Percentiles rank a stretch among this genome's conserved stretches.
These are phyloP conservation scores for Hyposmocoma kahamanoa DNA, from an alignment of 1,140 invertebrate genomes.

Conservation along the genomic window DNA sequence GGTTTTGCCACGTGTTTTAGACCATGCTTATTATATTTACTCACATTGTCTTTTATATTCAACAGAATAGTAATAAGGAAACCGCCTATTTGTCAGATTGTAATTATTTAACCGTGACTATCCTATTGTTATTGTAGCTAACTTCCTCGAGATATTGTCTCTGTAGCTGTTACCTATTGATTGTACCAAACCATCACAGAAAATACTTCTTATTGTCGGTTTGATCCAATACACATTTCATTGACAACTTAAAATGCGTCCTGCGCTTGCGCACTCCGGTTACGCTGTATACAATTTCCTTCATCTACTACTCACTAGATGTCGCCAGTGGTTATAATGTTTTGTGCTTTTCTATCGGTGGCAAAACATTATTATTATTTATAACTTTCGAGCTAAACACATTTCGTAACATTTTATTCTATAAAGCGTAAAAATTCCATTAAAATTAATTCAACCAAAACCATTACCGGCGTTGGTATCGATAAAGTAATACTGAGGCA, in stretches of 20 bases:
- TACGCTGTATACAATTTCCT: not conserved
- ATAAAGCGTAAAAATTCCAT: constrained; percentile 69
- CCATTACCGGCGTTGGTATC: constrained; percentile 66
- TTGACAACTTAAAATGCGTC: too few relatives aligned
- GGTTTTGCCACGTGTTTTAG: too few relatives aligned
- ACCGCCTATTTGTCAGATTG: constrained; percentile 49
- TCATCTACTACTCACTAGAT: constrained; percentile 29
- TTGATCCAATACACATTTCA: too few relatives aligned
- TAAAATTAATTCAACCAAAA: constrained; percentile 72
- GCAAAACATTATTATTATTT: constrained; percentile 37
- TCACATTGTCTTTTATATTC: not conserved
- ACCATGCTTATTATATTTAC: too few relatives aligned
- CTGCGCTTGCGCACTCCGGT: constrained; percentile 45
- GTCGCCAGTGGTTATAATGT: constrained; percentile 30
- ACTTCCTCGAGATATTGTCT: constrained; percentile 57
- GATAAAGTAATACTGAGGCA: constrained; percentile 66
- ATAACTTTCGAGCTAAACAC: constrained; percentile 52
- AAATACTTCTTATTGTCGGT: too few relatives aligned
- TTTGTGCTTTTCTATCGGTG: not conserved
- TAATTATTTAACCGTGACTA: constrained; percentile 55
- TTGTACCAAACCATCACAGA: too few relatives aligned
- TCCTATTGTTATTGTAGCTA: constrained; percentile 57
- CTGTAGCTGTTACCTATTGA: too few relatives aligned
- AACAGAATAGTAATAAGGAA: constrained; percentile 41
- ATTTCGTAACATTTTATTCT: constrained; percentile 69